Base-by-base conservation (phyloP, 2,113 vertebrate species). In the Vulpes ferrilata region DNA sequence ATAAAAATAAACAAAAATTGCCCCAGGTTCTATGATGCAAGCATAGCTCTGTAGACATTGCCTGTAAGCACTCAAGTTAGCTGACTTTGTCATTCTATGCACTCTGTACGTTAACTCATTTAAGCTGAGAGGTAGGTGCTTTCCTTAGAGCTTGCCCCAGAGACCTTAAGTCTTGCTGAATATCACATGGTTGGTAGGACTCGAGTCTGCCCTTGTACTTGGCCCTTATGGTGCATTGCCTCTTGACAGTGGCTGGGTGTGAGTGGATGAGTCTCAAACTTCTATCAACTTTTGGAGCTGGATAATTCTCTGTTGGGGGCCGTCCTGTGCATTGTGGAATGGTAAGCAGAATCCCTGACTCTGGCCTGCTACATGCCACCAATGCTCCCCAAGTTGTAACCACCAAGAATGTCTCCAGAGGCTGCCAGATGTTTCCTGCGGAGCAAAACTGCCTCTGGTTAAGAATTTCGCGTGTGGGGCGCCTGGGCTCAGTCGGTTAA, bases 51-150 rank as follows among this genome's bases (percentile, higher is more conserved):
- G 6, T 2, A 20, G 78, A 38, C 48, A 51, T 17, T 62, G 74
- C 27, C 78, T 48, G 83, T 32, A 19, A 32, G 1, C 32, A 1
- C 15, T 3, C 0, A 1, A 32, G 30, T 25, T 20, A 71, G 27
- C 9, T 5, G 74, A 9, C 59, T 20, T 22, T 20, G 17, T 12
- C 51, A 48, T 17, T 11, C 78, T 6, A 2, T 2, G 3, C n/a
- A 2, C 59, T 57, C 48, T 3, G 16, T 11, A 8, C 20, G 0
- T 11, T 8, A 3, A 55, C 38, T 32, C 57, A 1, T 7, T 22
- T 6, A 48, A 5, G 8, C n/a, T 38, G 10, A 3, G 3, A 35
- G 16, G n/a, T 4, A 3, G 82, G 48, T 4, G 32, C 25, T 64
- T 73, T 25, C 5, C 11, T 35, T 38, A 60, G 35, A 69, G 59